phyloP scores from a whole-genome alignment of 2,888 invertebrate species.

The Ochropacha duplaris region DNA sequence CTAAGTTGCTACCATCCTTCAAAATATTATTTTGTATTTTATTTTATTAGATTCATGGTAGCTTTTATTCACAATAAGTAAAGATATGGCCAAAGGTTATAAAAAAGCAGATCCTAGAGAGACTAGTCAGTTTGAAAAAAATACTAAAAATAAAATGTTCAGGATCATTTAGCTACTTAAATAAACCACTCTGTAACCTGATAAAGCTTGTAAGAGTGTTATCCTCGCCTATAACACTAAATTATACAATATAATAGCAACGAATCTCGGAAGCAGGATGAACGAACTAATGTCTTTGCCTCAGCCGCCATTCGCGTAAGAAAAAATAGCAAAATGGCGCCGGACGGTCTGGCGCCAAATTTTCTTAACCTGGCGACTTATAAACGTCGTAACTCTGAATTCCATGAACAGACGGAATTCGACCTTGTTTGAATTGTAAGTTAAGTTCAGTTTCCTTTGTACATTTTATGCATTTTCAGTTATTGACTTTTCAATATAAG shows the following conservation, averaged over 20 bases:
- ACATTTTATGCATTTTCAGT: conserved; percentile 27
- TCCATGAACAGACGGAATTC: neutral
- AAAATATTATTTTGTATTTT: no score
- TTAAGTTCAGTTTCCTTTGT: conserved; percentile 14
- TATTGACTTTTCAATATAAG: conserved; percentile 47
- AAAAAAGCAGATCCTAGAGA: no score
- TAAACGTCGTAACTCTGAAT: conserved; percentile 30
- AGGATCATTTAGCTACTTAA: neutral
- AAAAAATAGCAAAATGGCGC: conserved; percentile 65
- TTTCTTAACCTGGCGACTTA: conserved; percentile 39
- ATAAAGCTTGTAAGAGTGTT: conserved; percentile 41
- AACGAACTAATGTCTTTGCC: conserved; percentile 54
- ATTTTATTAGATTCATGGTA: no score
- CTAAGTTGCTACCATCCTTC: no score
- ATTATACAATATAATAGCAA: conserved; percentile 66
- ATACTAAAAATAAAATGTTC: neutral
- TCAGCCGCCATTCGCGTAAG: conserved; percentile 31
- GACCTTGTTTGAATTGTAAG: fast-evolving
- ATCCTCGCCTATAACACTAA: conserved; percentile 60
- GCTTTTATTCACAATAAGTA: no score
- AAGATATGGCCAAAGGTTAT: no score
- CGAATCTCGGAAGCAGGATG: conserved; percentile 62
- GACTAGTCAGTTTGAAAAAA: no score
- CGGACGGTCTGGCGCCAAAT: conserved; percentile 69
- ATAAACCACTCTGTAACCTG: neutral